Base-by-base conservation (phyloP, 2,113 vertebrate genomes). In the Barnardius zonarius region DNA sequence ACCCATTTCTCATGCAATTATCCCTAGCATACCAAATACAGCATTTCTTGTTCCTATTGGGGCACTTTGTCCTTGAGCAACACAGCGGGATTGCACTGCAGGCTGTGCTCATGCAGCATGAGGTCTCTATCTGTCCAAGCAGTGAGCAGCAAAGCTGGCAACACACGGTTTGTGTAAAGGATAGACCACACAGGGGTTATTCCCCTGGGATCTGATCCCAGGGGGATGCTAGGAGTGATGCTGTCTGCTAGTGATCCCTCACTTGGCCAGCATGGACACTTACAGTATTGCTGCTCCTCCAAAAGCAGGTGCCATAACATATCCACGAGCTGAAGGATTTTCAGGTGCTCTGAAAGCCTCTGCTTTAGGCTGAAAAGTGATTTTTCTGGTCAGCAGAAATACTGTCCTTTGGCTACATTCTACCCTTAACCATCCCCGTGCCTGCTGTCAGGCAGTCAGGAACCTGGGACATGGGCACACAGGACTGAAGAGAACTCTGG, bases 101-200 rank as follows among this genome's bases (percentile, higher is more conserved):
- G 27, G 16, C 24, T 48, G 39, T 18, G 25, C n/a, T 69, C 0
- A 0, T 27, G 23, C n/a, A 59, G 16, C 2, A 0, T 18, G 6
- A 17, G 28, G 5, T 48, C 49, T 59, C 37, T 43, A 11, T 44
- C 43, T 64, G 30, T n/a, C 63, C 27, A 20, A 86, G 41, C 20
- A 57, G 31, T 13, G 20, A 89, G 35, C 35, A 44, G 57, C 27
- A 77, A 88, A 74, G 28, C 4, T 7, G 4, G 41, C 20, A 68
- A 28, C 10, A 25, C 31, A 31, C 31, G 9, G 15, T 51, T 18
- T 66, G 6, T 72, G 72, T 85, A 10, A 82, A 75, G 5, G 3
- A 59, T 6, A 79, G 33, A 52, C 6, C 9, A 43, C 2, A 17
- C 8, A n/a, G 31, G 15, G 18, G 6, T 24, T 62, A 41, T 43